Conservation (phyloP, 2,888 invertebrate species). For the Bellardia bayeri region DNA sequence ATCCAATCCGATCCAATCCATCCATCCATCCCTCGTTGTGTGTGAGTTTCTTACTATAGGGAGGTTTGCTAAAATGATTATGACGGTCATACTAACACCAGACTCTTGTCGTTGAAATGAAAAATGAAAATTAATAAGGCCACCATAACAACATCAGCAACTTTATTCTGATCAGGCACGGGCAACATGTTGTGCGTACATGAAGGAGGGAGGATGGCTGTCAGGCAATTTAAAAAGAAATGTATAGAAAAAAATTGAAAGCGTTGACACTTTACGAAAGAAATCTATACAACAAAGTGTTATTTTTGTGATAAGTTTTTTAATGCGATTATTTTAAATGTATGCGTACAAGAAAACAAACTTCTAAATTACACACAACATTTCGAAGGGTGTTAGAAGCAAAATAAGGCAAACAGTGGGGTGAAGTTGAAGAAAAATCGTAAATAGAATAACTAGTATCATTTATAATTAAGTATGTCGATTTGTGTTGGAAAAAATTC, state of each 20-base stretch:
- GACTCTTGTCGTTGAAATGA: constrained; percentile 43
- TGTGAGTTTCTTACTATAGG: constrained; percentile 7
- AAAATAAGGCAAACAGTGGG: constrained; percentile 30
- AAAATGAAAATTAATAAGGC: constrained; percentile 69
- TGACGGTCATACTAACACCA: constrained; percentile 46
- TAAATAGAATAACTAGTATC: too few species aligned
- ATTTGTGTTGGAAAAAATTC: too few species aligned
- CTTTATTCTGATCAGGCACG: constrained; percentile 27
- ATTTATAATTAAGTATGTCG: too few species aligned
- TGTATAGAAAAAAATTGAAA: constrained; percentile 27
- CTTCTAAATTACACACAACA: background rate
- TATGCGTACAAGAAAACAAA: background rate
- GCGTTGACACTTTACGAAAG: constrained; percentile 34
- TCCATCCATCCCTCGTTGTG: constrained; percentile 31
- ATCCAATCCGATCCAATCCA: constrained; percentile 11
- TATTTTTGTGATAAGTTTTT: constrained; percentile 33
- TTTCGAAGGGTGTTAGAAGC: constrained; percentile 13
- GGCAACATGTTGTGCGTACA: constrained; percentile 33
- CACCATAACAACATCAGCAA: constrained; percentile 36
- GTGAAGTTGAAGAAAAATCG: background rate
- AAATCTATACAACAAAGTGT: constrained; percentile 44
- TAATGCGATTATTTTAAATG: constrained; percentile 56
- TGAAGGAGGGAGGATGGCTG: background rate
- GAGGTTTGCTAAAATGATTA: constrained; percentile 51
- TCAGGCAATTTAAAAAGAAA: constrained; percentile 22